Evolutionary conservation across 2,113 vertebrate genomes (phyloP).

Genomic region (Odontesthes bonariensis): DNA sequence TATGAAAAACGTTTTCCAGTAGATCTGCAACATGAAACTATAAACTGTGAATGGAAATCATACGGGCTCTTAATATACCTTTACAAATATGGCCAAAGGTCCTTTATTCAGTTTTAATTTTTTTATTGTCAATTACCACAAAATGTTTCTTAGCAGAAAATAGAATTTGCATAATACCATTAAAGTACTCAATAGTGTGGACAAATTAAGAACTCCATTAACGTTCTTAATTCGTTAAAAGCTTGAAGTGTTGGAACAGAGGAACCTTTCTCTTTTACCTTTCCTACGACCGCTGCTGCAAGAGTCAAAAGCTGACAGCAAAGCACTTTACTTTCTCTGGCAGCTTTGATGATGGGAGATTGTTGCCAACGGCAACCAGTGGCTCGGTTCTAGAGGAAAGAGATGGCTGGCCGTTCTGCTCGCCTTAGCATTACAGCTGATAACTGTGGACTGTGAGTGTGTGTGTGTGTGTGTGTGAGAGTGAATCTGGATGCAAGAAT

Average conservation of each 20-base stretch:
- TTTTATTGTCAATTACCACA: neutral
- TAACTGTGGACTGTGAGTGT: constrained; percentile 9
- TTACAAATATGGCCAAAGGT: neutral
- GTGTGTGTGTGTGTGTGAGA: neutral
- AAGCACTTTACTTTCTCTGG: constrained; percentile 48
- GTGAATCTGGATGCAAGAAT: neutral
- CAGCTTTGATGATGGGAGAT: constrained; percentile 52
- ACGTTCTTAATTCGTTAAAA: neutral
- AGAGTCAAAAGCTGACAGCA: constrained; percentile 20
- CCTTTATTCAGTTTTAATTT: neutral
- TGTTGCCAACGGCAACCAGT: constrained; percentile 55
- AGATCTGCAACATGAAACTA: too few relatives aligned
- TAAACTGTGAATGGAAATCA: too few relatives aligned
- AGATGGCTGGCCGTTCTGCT: constrained; percentile 43
- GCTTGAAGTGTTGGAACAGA: neutral
- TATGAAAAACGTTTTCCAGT: too few relatives aligned
- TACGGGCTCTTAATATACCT: too few relatives aligned
- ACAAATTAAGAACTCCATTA: neutral
- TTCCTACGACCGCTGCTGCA: neutral
- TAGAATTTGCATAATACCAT: neutral
- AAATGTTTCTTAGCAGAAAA: neutral
- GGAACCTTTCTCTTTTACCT: neutral
- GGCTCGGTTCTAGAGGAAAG: constrained; percentile 29
- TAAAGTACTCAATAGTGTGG: neutral
- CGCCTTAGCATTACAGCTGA: constrained; percentile 52